Evolutionary conservation across 2,113 vertebrate genomes (phyloP).

Genomic region (Halcyon malimbica): DNA sequence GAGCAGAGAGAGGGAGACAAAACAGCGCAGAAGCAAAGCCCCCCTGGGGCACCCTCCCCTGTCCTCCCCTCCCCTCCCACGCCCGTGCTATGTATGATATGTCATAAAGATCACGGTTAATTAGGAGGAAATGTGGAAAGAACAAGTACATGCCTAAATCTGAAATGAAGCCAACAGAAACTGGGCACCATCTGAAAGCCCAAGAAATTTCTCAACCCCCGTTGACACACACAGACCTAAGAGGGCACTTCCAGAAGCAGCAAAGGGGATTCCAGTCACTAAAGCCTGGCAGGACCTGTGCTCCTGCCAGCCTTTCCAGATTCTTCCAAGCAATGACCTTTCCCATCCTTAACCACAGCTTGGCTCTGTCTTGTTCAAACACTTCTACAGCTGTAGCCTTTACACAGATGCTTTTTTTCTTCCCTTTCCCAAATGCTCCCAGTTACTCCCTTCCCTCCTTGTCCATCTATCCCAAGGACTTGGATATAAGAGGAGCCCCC

Average conservation of each 20-base stretch:
- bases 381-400: neutral
- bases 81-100: neutral
- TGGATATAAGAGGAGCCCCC: fast-evolving
- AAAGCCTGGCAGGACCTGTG: neutral
- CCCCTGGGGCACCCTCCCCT: neutral
- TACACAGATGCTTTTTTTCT: neutral
- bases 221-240: fast-evolving
- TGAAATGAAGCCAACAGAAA: neutral
- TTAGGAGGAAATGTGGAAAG: neutral
- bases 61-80: neutral
- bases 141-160: neutral
- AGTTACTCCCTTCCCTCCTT: neutral
- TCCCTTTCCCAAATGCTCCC: fast-evolving
- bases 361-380: neutral
- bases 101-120: neutral
- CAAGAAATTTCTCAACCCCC: neutral
- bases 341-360: neutral
- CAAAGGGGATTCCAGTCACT: neutral
- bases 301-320: neutral
- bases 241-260: neutral
- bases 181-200: neutral
- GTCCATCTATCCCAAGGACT: neutral
- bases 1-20: fast-evolving
- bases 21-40: neutral
- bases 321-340: neutral